Evolutionary conservation across 2,797 vertebrate species (phyloP).

Genomic region (Melanotaenia boesemani): DNA sequence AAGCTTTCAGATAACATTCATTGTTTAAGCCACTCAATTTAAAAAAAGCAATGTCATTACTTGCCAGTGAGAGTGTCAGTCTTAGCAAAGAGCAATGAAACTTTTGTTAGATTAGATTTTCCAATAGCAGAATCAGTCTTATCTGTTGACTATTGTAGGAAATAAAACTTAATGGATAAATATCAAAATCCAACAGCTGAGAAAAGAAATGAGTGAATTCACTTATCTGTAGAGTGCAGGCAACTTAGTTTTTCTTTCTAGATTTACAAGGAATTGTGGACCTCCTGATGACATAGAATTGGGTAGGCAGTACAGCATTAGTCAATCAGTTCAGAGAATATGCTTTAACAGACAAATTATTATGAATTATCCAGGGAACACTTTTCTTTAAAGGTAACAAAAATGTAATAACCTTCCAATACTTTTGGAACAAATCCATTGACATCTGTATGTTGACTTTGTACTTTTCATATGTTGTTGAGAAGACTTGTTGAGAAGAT

Average conservation of each 20-base stretch:
- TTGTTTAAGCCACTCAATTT: slow-evolving; percentile 8
- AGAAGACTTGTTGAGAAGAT: neutral
- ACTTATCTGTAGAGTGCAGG: neutral
- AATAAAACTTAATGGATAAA: neutral
- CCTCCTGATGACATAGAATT: neutral
- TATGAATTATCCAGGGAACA: slow-evolving; percentile 4
- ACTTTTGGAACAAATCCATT: neutral
- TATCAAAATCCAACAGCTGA: neutral
- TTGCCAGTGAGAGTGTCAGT: slow-evolving; percentile 10
- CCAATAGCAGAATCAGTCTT: neutral
- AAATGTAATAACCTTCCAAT: neutral
- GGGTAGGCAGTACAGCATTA: neutral
- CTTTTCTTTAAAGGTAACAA: neutral
- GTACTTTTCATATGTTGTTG: neutral
- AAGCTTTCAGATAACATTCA: slow-evolving; percentile 13
- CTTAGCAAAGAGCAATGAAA: neutral
- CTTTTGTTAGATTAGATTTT: slow-evolving; percentile 7
- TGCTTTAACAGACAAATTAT: neutral
- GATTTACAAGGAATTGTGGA: slow-evolving; percentile 5
- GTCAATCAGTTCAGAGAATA: neutral
- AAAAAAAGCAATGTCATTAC: slow-evolving; percentile 1
- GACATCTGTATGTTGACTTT: neutral
- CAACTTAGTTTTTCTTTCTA: neutral
- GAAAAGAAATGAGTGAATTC: neutral
- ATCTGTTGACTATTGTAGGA: neutral